Evolutionary conservation across 2,113 vertebrate genomes (phyloP).

Genomic region (Trochalopteron elliotii): DNA sequence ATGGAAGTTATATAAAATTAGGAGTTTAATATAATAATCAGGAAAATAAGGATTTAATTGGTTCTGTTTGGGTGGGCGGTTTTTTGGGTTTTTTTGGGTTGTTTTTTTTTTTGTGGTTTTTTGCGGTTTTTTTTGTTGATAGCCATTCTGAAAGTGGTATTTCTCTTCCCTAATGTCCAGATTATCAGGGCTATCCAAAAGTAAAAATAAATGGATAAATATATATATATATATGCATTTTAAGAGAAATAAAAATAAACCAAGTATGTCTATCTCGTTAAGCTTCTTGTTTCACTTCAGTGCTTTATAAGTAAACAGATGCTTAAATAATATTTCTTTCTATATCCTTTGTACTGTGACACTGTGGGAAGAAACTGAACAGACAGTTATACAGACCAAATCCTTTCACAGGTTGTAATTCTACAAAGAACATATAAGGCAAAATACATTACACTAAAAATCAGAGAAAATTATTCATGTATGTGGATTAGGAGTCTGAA

Average conservation of each 20-base stretch:
- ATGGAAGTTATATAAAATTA: neutral
- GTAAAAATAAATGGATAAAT: neutral
- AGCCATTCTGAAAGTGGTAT: neutral
- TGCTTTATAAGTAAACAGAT: neutral
- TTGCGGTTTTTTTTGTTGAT: neutral
- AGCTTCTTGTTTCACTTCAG: neutral
- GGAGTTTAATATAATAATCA: neutral
- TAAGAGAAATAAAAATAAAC: neutral
- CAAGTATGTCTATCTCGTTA: neutral
- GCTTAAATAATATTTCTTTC: neutral
- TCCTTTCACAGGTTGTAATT: neutral
- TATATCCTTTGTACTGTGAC: neutral
- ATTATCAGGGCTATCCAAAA: neutral
- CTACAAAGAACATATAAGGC: neutral
- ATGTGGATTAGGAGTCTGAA: neutral
- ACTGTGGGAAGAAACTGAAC: neutral
- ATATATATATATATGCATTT: neutral
- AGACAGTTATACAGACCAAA: neutral
- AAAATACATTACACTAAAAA: neutral
- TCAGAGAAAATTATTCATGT: neutral
- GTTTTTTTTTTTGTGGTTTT: too few relatives aligned
- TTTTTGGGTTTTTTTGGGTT: too few relatives aligned
- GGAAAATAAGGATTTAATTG: neutral
- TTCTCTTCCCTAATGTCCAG: neutral
- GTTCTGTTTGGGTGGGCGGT: neutral